Evolutionary conservation across 2,888 invertebrate genomes (phyloP), one percentile per base, ranked within the genome.

Genomic region (Patella caerulea): DNA sequence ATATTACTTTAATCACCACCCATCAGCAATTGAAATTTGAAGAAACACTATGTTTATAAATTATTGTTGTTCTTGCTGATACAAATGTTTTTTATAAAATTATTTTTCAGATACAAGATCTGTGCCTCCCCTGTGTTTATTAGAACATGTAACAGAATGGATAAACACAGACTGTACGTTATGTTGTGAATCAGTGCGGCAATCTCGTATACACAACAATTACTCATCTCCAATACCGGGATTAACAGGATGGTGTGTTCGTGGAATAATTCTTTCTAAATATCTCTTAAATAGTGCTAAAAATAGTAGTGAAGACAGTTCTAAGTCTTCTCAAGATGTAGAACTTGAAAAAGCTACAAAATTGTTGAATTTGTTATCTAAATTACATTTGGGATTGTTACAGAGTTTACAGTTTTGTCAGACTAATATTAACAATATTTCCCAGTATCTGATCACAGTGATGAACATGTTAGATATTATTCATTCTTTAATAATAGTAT

Each of bases 211-310:
- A 52, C 87, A 85, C 75, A 84, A 85, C 45, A 87, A 84, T 53
- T 87, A 85, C 79, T 87, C 87, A 24, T 88, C 88, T 73, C 88
- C 89, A 11, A 79, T 88, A 17, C 85, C 85, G 54, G 89, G 89
- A 19, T 85, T 89, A n/a, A 85, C 87, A 5, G 86, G 85, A 73
- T 89, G 89, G 89, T 88, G 89, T 80, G 86, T 87, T 75, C 82
- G 86, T 69, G 88, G 88, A 56, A 88, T 87, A 54, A 78, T 88
- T 15, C 82, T 87, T 24, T 81, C 81, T 59, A 70, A 74, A 24
- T 79, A 53, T 53, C 73, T 77, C 14, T 24, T 24, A 24, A 65
- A 65, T 24, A 56, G 17, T 29, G 52, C 34, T n/a, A 19, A 45
- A 17, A 65, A 73, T 24, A 52, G 29, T 59, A 29, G 52, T 14